Percentiles rank a stretch among this genome's conserved stretches.
phyloP scores from a whole-genome alignment of 2,797 vertebrate genomes.

The Xerus rutilus region DNA sequence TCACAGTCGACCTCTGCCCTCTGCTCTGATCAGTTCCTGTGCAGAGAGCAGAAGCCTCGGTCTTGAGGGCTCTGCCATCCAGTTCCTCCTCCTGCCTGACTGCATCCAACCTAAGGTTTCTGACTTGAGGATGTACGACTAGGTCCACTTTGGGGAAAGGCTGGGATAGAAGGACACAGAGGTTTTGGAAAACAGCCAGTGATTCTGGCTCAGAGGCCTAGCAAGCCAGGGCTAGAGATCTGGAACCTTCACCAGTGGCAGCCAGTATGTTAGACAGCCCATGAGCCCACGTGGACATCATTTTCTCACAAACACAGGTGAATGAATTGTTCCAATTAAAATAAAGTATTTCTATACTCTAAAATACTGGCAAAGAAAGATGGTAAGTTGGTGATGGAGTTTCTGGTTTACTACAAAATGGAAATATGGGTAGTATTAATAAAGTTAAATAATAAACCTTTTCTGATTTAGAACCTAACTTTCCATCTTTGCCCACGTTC shows the following conservation, averaged over 20 bases:
- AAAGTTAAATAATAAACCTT: background rate
- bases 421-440: background rate
- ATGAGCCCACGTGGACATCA: background rate
- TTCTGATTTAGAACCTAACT: background rate
- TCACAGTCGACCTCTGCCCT: background rate
- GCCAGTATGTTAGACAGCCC: background rate
- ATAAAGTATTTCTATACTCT: background rate
- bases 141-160: background rate
- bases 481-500: background rate
- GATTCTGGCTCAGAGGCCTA: background rate
- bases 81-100: background rate
- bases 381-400: background rate
- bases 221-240: background rate
- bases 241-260: background rate
- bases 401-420: background rate
- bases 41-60: background rate
- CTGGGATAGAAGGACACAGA: background rate
- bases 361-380: background rate
- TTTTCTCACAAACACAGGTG: background rate
- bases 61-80: background rate
- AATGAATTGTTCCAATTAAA: background rate
- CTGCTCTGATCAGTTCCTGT: background rate
- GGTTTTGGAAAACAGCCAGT: background rate
- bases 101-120: background rate
- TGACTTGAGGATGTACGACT: background rate